Base-by-base conservation (phyloP, 2,113 vertebrate species). In the Gymnocephalus cernua region DNA sequence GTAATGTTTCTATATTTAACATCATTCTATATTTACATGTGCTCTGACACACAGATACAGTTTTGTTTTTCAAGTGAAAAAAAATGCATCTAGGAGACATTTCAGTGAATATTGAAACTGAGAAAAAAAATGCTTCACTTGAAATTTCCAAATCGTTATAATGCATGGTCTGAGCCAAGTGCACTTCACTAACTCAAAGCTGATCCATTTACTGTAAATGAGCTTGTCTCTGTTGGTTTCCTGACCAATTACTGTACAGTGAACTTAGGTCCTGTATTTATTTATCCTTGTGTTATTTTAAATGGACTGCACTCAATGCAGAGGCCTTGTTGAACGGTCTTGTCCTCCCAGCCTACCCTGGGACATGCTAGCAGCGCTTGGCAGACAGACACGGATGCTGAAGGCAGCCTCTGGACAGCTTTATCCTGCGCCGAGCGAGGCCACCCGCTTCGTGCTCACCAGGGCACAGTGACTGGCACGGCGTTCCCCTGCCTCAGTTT, bases 201-300 rank as follows among this genome's bases (percentile, higher is more conserved):
- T 93, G 92, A 94, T 93, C 87, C 93, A 90, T 93, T 93, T 93
- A 93, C 93, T 80, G 88, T 92, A 94, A 94, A 94, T 92, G 91
- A 94, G 92, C 92, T 92, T 91, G 93, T 93, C 93, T 93, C 91
- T 92, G 89, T 91, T 90, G 89, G 90, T 92, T 93, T 94, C 93
- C 93, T 92, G 92, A 90, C 92, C 93, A 94, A 93, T 94, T 93
- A 93, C 93, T 89, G 93, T 80, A 91, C 90, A 93, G 92, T 90
- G 92, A 93, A 93, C 92, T 92, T 92, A 83, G 91, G 89, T 76
- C 81, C 67, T 75, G 76, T 91, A 93, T 94, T 94, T 94, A 91
- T 93, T 94, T 93, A 94, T 93, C 89, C 92, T 88, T 91, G 90
- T 75, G 90, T 91, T 93, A 90, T 94, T 94, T 93, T 92, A 91